phyloP scores from a whole-genome alignment of 2,113 vertebrate genomes.

The Salvelinus sp. region DNA sequence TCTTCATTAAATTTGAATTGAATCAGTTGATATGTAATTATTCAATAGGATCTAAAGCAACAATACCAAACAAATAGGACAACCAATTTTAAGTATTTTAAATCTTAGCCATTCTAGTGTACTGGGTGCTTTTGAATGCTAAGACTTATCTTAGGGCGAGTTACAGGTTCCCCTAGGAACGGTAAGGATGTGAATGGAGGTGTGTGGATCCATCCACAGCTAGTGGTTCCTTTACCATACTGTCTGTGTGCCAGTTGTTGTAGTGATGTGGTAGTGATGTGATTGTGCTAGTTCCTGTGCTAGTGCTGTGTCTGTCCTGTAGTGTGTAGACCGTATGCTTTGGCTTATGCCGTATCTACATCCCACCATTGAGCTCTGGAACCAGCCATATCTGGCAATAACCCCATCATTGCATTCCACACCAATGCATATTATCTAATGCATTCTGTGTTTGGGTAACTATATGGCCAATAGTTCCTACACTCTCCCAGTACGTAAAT shows the following conservation, averaged over 20 bases:
- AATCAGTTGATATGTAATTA: neutral
- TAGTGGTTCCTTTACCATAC: too few relatives aligned
- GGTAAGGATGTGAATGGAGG: neutral
- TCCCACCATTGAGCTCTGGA: conserved; percentile 3
- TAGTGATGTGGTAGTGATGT: conserved; percentile 1
- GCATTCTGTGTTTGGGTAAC: neutral
- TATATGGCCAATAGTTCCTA: neutral
- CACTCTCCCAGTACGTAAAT: neutral
- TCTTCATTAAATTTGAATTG: neutral
- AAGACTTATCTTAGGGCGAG: neutral
- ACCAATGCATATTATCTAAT: neutral
- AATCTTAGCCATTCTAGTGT: neutral
- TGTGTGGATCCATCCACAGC: neutral
- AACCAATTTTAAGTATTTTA: neutral
- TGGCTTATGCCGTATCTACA: neutral
- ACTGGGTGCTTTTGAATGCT: neutral
- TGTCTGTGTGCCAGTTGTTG: neutral
- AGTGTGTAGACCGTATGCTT: conserved; percentile 1
- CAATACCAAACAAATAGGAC: neutral
- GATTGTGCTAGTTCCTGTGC: conserved; percentile 5
- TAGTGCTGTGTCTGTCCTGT: conserved; percentile 5
- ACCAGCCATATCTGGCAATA: neutral
- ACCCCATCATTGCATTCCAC: neutral
- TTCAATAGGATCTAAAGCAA: neutral
- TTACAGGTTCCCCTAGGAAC: neutral